Conservation (phyloP, 2,888 invertebrate genomes). For the Tinea semifulvella region DNA sequence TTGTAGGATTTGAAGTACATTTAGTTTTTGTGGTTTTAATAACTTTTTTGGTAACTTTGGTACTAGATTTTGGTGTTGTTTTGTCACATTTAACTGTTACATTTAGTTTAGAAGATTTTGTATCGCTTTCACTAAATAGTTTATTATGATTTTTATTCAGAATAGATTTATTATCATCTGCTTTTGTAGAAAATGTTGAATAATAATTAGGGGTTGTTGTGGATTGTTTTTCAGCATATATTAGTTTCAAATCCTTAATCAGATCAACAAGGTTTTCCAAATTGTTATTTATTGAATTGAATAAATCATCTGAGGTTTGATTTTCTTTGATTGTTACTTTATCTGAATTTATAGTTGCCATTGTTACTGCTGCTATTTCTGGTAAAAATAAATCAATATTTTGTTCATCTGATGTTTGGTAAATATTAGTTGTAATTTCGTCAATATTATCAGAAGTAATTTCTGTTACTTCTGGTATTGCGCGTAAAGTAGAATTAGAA, state of each 20-base stretch:
- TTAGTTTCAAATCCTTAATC: background rate
- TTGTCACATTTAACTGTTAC: too few relatives aligned
- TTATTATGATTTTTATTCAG: background rate
- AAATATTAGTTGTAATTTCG: too few relatives aligned
- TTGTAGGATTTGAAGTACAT: conserved; percentile 2
- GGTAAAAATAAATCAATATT: background rate
- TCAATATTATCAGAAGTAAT: too few relatives aligned
- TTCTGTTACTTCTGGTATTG: too few relatives aligned
- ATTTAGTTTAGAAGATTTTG: background rate
- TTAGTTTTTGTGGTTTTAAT: background rate
- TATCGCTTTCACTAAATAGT: background rate
- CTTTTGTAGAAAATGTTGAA: background rate
- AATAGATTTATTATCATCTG: background rate
- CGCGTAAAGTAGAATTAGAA: too few relatives aligned
- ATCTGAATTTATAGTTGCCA: background rate
- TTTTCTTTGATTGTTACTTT: background rate
- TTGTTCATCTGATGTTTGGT: too few relatives aligned
- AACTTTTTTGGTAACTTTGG: background rate
- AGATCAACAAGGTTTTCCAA: background rate
- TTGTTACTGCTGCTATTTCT: background rate
- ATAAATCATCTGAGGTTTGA: background rate
- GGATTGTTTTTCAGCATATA: background rate
- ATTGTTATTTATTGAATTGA: background rate
- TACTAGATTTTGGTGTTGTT: background rate
- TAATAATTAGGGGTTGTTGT: background rate